Conservation (phyloP, 2,888 invertebrate species). For the Rhagonycha fulva region DNA sequence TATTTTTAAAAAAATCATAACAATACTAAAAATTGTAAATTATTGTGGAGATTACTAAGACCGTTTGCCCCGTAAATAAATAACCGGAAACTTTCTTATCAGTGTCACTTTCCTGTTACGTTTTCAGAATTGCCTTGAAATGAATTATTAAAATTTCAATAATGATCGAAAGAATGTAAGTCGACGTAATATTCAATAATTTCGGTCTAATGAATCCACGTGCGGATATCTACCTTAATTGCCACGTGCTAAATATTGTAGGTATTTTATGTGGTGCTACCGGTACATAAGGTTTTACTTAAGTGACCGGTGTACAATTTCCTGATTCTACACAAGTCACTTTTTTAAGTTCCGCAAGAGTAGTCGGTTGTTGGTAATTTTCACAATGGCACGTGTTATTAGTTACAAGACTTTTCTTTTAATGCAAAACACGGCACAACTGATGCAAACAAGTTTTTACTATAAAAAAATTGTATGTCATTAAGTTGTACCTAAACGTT, state of each 20-base stretch:
- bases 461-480: not conserved
- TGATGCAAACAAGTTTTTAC: not conserved
- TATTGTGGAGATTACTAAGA: not conserved
- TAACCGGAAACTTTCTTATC: conserved; percentile 41
- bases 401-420: conserved; percentile 17
- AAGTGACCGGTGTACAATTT: conserved; percentile 33
- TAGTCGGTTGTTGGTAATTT: conserved; percentile 7
- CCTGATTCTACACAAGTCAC: conserved; percentile 36
- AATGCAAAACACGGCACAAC: not conserved
- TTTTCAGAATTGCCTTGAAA: conserved; percentile 24
- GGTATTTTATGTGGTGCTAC: conserved; percentile 16
- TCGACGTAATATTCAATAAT: conserved; percentile 9
- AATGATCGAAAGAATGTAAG: not conserved
- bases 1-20: not conserved
- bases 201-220: conserved; percentile 38
- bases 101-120: conserved; percentile 42
- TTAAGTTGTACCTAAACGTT: not conserved
- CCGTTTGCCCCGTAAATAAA: conserved; percentile 3
- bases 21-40: not conserved
- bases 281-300: conserved; percentile 40
- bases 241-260: conserved; percentile 32
- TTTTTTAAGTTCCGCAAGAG: conserved; percentile 22
- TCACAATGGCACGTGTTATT: conserved; percentile 11
- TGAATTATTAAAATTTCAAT: conserved; percentile 18
- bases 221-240: conserved; percentile 21